Evolutionary conservation across 37 sponge, comb jelly and placozoan genomes (phyloP), one percentile per base, ranked within the genome.

Genomic region (Chondrosia reniformis): DNA sequence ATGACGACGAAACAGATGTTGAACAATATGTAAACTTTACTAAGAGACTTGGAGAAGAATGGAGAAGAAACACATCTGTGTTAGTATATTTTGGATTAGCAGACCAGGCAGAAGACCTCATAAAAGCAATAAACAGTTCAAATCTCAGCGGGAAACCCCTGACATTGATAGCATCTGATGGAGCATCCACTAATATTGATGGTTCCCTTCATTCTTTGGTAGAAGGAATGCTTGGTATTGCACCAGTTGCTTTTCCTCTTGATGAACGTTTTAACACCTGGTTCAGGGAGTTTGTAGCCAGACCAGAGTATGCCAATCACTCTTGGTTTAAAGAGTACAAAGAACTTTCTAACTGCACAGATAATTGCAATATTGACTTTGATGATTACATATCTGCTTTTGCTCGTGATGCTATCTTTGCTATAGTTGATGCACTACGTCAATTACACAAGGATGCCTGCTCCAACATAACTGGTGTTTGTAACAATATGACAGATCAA

Each of bases 321-420:
- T 84, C 84, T 0, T 93, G 89, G 90, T 89, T 93, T 58, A 17
- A 19, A 4, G 86, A 89, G 42, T 93, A 71, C 71, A 62, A 84
- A 36, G 8, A 2, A 21, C 15, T 40, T 0, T 89, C 89, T 46
- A 78, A 76, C 77, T 93, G 94, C 58, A 44, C 58, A 1, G 81
- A 82, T 54, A 67, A 87, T 67, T 24, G 9, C 19, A 30, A 31
- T 12, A 55, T 39, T 41, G 67, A 76, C 34, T 13, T 15, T 15
- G 80, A 86, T 31, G 74, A 83, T 39, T 52, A 74, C 52, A 79
- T 80, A 3, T 81, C 89, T 13, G 49, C 87, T 8, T 82, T 86
- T 31, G 39, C 67, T 24, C 79, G 86, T 22, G 90, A 93, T 71
- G 94, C 94, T 33, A 79, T 89, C 15, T 75, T 76, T 59, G 94